Base-by-base conservation (phyloP, 1,140 invertebrate genomes). In the Diorhabda carinulata region DNA sequence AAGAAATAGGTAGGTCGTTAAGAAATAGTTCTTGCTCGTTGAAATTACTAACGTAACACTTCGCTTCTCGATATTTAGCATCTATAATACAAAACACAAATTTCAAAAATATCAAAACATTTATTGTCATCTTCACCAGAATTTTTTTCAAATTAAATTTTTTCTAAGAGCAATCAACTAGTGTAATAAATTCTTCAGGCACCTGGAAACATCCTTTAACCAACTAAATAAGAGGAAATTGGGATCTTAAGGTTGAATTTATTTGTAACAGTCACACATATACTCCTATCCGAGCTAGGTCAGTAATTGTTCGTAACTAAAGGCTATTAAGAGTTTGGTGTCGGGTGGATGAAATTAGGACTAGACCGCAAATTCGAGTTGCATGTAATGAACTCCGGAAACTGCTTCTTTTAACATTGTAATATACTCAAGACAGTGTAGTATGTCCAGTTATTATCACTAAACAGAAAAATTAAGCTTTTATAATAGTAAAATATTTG, bases 281-380 rank as follows among this genome's bases (percentile, higher is more conserved):
- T 8, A 52, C 47, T 52, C 47, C 6, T 52, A 52, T 8, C 47
- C 47, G 6, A n/a, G 47, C 47, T 52, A 52, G 47, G 47, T 52
- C 47, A 52, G 47, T 52, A 52, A 52, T 52, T n/a, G 47, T 52
- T 8, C 47, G 47, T 52, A 52, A 52, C 47, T 52, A 52, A 52
- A 52, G 47, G n/a, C 47, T 52, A 52, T 52, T 52, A 52, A 52
- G 47, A 52, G 47, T 3, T 8, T 6, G 47, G 47, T 52, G 47
- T 52, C 47, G 47, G 47, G 47, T 52, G 47, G 2, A 2, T 52
- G n/a, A n/a, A 52, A n/a, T 8, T n/a, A n/a, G 47, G 47, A 52
- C 2, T 52, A 52, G n/a, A 52, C 47, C 47, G 47, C 47, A 52
- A 52, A 52, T 52, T 52, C 47, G 47, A 52, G 47, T 52, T 52